Evolutionary conservation across 2,113 vertebrate species (phyloP).

Genomic region (Halcyon senegalensis): DNA sequence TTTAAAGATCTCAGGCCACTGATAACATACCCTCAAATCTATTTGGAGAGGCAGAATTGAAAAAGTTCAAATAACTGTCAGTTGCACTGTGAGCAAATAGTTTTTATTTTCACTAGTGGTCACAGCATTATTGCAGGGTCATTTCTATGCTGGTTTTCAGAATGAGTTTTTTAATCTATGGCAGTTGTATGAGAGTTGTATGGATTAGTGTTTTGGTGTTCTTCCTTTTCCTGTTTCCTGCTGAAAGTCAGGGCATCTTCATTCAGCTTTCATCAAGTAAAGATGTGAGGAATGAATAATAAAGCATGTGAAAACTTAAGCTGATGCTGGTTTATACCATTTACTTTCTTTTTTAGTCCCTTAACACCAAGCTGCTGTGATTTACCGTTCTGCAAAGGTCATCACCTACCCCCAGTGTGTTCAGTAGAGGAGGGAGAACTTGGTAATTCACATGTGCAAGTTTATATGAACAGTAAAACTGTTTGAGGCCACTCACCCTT

Average conservation of each 20-base stretch:
- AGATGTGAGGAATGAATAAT: not conserved
- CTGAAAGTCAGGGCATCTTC: not conserved
- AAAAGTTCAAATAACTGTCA: not conserved
- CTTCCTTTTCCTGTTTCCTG: not conserved
- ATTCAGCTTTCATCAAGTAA: not conserved
- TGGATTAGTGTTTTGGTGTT: not conserved
- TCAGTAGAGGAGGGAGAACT: not conserved
- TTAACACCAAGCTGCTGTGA: not conserved
- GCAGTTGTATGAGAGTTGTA: not conserved
- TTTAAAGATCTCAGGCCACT: not conserved
- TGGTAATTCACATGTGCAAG: accelerated
- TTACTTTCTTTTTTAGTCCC: not conserved
- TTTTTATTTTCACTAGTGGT: not conserved
- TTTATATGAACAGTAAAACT: accelerated
- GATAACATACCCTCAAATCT: not conserved
- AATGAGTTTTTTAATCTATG: not conserved
- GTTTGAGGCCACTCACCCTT: constrained; percentile 82
- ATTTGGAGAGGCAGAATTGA: not conserved
- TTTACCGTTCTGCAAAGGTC: not conserved
- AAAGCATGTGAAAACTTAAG: not conserved
- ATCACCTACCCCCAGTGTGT: accelerated
- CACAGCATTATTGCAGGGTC: not conserved
- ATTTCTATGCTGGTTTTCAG: not conserved
- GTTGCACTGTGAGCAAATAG: not conserved
- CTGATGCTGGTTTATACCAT: not conserved